Percentiles rank a stretch among this genome's conserved stretches.
These are phyloP conservation scores for Gobionotothen gibberifrons DNA, from an alignment of 2,797 vertebrate species.

Conservation along the genomic window DNA sequence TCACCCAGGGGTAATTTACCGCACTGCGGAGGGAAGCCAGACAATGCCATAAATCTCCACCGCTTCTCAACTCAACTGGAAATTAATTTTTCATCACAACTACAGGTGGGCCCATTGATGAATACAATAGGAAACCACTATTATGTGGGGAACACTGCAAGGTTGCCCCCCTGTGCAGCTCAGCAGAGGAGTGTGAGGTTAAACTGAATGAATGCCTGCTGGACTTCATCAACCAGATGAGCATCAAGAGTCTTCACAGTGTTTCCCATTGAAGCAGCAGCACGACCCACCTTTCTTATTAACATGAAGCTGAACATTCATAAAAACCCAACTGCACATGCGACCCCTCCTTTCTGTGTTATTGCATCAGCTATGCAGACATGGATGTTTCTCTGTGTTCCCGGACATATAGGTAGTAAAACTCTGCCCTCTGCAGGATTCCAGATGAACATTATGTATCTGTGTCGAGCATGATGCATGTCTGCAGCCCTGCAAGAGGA, in stretches of 20 bases:
- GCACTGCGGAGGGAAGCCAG: slow-evolving; percentile 79
- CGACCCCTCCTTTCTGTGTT: slow-evolving; percentile 14
- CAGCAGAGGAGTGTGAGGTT: slow-evolving; percentile 16
- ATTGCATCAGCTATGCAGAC: slow-evolving; percentile 64
- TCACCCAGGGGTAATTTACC: slow-evolving; percentile 77
- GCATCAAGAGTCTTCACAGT: slow-evolving; percentile 1
- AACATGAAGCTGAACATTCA: slow-evolving; percentile 5
- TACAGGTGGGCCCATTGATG: slow-evolving; percentile 49
- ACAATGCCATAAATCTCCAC: slow-evolving; percentile 72
- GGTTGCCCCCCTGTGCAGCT: slow-evolving; percentile 7
- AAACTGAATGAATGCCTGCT: slow-evolving; percentile 18
- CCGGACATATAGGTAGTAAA: slow-evolving; percentile 75
- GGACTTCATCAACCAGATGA: slow-evolving; percentile 26
- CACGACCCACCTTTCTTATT: neutral
- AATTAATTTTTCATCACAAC: slow-evolving; percentile 69
- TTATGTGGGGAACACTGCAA: slow-evolving; percentile 10
- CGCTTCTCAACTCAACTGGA: slow-evolving; percentile 64
- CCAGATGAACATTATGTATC: slow-evolving; percentile 58
- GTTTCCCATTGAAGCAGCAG: neutral
- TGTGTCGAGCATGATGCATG: slow-evolving; percentile 8
- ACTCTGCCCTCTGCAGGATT: slow-evolving; percentile 88
- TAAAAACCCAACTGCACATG: slow-evolving; percentile 21
- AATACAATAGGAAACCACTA: slow-evolving; percentile 25
- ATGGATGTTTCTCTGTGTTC: slow-evolving; percentile 49
- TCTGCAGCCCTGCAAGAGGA: slow-evolving; percentile 29